Evolutionary conservation across 2,797 vertebrate species (phyloP), one percentile per base, ranked within the genome.

Genomic region (Furcifer pardalis): DNA sequence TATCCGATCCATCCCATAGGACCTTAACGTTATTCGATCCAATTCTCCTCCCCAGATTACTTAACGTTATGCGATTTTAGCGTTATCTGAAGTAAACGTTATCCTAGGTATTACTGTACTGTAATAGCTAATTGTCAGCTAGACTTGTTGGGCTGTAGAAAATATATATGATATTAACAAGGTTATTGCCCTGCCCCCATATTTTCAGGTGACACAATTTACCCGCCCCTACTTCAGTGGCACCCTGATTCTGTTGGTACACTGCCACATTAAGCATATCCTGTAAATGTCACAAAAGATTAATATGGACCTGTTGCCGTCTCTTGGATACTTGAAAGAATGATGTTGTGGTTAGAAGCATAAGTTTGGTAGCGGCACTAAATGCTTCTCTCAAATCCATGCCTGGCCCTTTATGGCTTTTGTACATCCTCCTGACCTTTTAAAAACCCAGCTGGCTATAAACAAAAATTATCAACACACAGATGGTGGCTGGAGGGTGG

Each of bases 401-500:
- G 32, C 77, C 73, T 68, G 74, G 27, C 68, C 59, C 17, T 60
- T 63, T 40, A 77, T 46, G 49, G 19, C 32, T 73, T 19, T 5
- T 79, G 46, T 19, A 74, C 44, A 52, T 84, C 69, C 68, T 79
- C 46, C 71, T 72, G 77, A 79, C 77, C 44, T 84, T 65, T 40
- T 79, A 79, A 72, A 72, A 72, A 73, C 72, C 42, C 79, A 71
- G 63, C 79, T 77, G 79, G 44, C 59, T 84, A 44, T 79, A 84
- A 84, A 84, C 77, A 79, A 65, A 82, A 71, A 77, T 76, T 60
- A 42, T 71, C 25, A 49, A 62, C 12, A 9, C 65, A 77, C 73
- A 86, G 79, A 69, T 86, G 79, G 79, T 40, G 59, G 60, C 4
- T 1, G 27, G 21, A 0, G 15, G 56, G 19, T 30, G 7, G 17